Evolutionary conservation across 2,888 invertebrate species (phyloP), one percentile per base, ranked within the genome.

Genomic region (Serripes groenlandicus): DNA sequence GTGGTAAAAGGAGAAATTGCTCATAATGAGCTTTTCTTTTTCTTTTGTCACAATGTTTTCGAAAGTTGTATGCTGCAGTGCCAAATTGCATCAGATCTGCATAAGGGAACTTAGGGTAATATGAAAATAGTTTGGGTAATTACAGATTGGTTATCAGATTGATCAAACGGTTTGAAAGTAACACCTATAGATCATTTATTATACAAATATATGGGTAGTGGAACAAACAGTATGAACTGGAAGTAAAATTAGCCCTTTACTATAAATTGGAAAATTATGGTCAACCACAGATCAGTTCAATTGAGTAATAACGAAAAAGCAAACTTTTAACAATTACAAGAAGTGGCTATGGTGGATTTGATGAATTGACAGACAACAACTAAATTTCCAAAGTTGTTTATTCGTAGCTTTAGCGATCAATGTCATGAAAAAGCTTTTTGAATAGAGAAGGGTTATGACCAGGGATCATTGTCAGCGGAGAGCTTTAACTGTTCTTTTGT

Each of bases 381-480:
- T n/a, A n/a, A n/a, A n/a, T n/a, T n/a, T n/a, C n/a, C n/a, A n/a
- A n/a, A n/a, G n/a, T n/a, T n/a, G n/a, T n/a, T n/a, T n/a, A n/a
- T n/a, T n/a, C n/a, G n/a, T n/a, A n/a, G n/a, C n/a, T n/a, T n/a
- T n/a, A n/a, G n/a, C n/a, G n/a, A n/a, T n/a, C n/a, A n/a, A n/a
- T n/a, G n/a, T n/a, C n/a, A n/a, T n/a, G n/a, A n/a, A n/a, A n/a
- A n/a, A n/a, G n/a, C n/a, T n/a, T n/a, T n/a, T n/a, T n/a, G n/a
- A n/a, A n/a, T n/a, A n/a, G n/a, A n/a, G n/a, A n/a, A n/a, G n/a
- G n/a, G n/a, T n/a, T n/a, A n/a, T n/a, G n/a, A n/a, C n/a, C n/a
- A n/a, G n/a, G n/a, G 58, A 58, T 58, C 58, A 58, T 58, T 58
- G 58, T 58, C 58, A 26, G 58, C 28, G 3, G 26, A 26, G 58